Percentiles rank a stretch among this genome's conserved stretches.
phyloP scores from a whole-genome alignment of 2,888 invertebrate genomes.

The Ophioninae sp. region DNA sequence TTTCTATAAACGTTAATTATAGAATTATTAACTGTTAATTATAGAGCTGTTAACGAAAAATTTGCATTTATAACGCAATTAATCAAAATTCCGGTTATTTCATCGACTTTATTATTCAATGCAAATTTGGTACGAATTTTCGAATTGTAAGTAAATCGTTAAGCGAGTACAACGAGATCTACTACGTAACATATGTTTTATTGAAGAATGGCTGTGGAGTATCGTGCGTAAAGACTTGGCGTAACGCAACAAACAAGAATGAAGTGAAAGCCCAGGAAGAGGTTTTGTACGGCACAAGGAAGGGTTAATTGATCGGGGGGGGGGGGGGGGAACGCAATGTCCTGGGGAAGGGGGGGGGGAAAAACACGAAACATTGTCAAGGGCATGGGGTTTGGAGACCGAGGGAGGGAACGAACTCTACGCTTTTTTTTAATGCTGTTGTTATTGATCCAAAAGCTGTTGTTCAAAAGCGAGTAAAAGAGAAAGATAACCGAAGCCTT shows the following conservation, averaged over 20 bases:
- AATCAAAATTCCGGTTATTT: no score
- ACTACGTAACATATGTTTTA: slow-evolving; percentile 47
- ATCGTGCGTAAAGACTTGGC: slow-evolving; percentile 64
- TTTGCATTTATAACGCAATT: no score
- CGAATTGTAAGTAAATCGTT: no score
- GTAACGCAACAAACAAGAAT: slow-evolving; percentile 74
- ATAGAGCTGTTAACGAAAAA: no score
- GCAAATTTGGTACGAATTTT: no score
- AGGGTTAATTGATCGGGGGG: slow-evolving; percentile 74
- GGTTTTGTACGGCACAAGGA: slow-evolving; percentile 68
- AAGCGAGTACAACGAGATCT: slow-evolving; percentile 3
- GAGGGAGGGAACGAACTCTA: slow-evolving; percentile 14
- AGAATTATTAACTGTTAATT: no score
- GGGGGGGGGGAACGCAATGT: slow-evolving; percentile 48
- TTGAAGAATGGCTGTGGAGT: slow-evolving; percentile 57
- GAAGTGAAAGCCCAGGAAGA: slow-evolving; percentile 65
- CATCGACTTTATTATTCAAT: no score
- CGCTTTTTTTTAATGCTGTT: slow-evolving; percentile 46
- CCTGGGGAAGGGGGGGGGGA: background rate
- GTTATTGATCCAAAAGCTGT: slow-evolving; percentile 37
- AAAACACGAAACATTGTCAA: slow-evolving; percentile 4
- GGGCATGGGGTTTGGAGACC: background rate
- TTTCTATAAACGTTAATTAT: no score
- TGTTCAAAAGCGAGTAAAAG: slow-evolving; percentile 12
- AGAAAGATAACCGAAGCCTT: slow-evolving; percentile 58